Percentiles rank a stretch among this genome's conserved stretches.
Conservation (phyloP, 2,797 vertebrate species). For the Poecilia velifera region DNA sequence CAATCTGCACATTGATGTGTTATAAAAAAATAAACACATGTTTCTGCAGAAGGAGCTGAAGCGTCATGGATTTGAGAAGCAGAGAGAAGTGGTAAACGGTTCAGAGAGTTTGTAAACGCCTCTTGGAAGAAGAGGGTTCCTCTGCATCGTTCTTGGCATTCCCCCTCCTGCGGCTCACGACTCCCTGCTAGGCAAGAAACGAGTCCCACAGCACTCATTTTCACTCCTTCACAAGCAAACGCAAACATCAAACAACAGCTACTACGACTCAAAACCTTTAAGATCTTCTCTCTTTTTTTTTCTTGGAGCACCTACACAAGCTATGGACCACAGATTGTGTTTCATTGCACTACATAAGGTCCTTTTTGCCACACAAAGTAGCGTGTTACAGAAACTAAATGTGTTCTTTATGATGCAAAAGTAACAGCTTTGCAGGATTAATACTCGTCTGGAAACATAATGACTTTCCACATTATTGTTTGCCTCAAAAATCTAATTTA, state of each 20-base stretch:
- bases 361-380: slow-evolving; percentile 10
- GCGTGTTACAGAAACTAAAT: neutral
- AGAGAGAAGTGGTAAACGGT: slow-evolving; percentile 5
- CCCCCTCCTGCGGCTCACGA: slow-evolving; percentile 9
- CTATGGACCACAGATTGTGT: slow-evolving; percentile 19
- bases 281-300: slow-evolving; percentile 14
- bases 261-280: neutral
- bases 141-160: slow-evolving; percentile 20
- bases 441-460: neutral
- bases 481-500: neutral
- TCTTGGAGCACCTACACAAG: slow-evolving; percentile 19
- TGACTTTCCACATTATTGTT: neutral
- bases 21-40: neutral
- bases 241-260: slow-evolving; percentile 6
- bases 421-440: neutral
- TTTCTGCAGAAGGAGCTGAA: neutral
- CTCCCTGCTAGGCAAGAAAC: slow-evolving; percentile 18
- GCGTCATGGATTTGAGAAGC: neutral
- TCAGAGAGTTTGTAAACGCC: neutral
- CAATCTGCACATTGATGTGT: neutral
- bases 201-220: neutral
- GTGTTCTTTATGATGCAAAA: neutral
- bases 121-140: neutral
- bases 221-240: slow-evolving; percentile 15
- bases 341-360: slow-evolving; percentile 23